Evolutionary conservation across 2,113 vertebrate species (phyloP).

Genomic region (Otis tarda): DNA sequence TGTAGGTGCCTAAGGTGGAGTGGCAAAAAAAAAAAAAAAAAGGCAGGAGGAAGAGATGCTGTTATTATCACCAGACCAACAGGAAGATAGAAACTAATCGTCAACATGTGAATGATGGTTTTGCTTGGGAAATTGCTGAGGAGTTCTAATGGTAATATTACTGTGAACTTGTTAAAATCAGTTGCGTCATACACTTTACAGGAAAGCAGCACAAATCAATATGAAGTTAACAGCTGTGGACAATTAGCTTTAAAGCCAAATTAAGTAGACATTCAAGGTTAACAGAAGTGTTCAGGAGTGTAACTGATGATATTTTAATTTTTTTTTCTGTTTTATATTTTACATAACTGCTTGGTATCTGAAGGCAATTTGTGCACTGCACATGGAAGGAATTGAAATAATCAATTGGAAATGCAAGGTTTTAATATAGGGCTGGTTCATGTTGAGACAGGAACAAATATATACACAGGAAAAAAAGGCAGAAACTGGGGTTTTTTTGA

Average conservation of each 20-base stretch:
- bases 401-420: conserved; percentile 54
- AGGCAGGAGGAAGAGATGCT: background rate
- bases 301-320: conserved; percentile 7
- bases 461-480: background rate
- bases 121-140: conserved; percentile 45
- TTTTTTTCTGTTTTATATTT: conserved; percentile 9
- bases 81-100: background rate
- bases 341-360: conserved; percentile 22
- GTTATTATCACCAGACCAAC: background rate
- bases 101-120: conserved; percentile 38
- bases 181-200: background rate
- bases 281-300: conserved; percentile 34
- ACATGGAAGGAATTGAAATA: conserved; percentile 18
- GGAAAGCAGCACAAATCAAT: conserved; percentile 65
- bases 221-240: conserved; percentile 45
- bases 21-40: background rate
- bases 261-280: conserved; percentile 19
- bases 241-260: conserved; percentile 44
- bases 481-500: background rate
- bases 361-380: conserved; percentile 18
- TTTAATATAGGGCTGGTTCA: conserved; percentile 28
- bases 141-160: conserved; percentile 20
- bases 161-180: conserved; percentile 33
- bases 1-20: conserved; percentile 86
- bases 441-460: conserved; percentile 11